Conservation (phyloP, 2,797 vertebrate species). For the Phalloptychus januarius region DNA sequence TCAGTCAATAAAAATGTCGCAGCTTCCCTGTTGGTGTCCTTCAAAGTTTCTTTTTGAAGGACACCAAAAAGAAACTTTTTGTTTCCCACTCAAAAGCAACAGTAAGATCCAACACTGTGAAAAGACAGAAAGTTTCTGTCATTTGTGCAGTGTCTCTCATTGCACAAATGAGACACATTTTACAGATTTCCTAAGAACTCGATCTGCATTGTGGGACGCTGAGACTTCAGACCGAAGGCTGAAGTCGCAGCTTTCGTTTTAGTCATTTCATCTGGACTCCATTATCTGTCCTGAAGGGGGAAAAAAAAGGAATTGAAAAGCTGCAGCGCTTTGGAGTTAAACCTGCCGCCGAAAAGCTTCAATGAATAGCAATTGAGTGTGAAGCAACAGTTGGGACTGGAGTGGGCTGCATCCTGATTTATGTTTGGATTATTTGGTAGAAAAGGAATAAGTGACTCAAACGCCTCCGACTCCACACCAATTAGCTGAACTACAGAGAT, state of each 20-base stretch:
- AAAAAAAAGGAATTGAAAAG: slow-evolving; percentile 1
- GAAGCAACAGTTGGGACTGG: slow-evolving; percentile 24
- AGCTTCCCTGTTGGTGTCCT: not conserved
- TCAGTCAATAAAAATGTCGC: not conserved
- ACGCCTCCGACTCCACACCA: slow-evolving; percentile 17
- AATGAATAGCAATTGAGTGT: slow-evolving; percentile 20
- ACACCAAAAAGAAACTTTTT: no score
- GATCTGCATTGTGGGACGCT: slow-evolving; percentile 43
- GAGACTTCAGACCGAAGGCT: slow-evolving; percentile 9
- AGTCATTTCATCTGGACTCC: slow-evolving; percentile 17
- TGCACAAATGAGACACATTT: slow-evolving; percentile 65
- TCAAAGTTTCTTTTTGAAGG: no score
- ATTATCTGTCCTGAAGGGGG: slow-evolving; percentile 35
- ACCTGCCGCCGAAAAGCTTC: slow-evolving; percentile 6
- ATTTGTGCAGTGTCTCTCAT: no score
- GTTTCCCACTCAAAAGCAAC: not conserved
- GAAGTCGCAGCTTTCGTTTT: slow-evolving; percentile 22
- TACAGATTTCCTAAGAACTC: slow-evolving; percentile 41
- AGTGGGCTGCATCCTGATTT: slow-evolving; percentile 14
- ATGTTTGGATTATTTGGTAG: slow-evolving; percentile 3
- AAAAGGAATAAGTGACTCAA: not conserved
- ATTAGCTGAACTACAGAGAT: slow-evolving; percentile 45
- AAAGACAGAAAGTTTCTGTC: slow-evolving; percentile 26
- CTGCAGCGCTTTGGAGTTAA: not conserved
- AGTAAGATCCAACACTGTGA: slow-evolving; percentile 1